Percentiles rank a stretch among this genome's conserved stretches.
Conservation (phyloP, 2,888 invertebrate genomes). For the Stenichneumon culpator region DNA sequence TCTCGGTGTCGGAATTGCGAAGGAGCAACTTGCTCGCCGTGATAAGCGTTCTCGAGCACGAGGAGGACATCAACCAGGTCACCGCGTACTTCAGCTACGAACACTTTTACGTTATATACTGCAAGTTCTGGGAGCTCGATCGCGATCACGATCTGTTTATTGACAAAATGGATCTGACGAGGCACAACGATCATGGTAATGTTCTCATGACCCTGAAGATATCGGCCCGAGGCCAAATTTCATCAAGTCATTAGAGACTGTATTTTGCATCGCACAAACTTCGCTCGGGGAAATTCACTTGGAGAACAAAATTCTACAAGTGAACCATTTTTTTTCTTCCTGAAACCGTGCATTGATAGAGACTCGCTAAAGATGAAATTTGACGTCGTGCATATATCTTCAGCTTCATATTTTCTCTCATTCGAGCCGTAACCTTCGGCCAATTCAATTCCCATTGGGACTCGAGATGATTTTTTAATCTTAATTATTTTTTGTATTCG, state of each 20-base stretch:
- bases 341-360: too few relatives aligned
- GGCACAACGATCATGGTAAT: slow-evolving; percentile 98
- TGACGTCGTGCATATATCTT: too few relatives aligned
- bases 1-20: slow-evolving; percentile 95
- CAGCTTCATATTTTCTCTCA: background rate
- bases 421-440: background rate
- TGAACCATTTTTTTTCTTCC: too few relatives aligned
- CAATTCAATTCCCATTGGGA: background rate
- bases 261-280: too few relatives aligned
- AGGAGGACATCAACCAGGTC: slow-evolving; percentile 98
- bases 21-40: slow-evolving; percentile 95
- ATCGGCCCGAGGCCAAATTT: too few relatives aligned
- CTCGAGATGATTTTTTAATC: background rate
- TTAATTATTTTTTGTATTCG: background rate
- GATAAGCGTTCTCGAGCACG: slow-evolving; percentile 93
- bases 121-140: slow-evolving; percentile 99
- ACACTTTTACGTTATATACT: slow-evolving; percentile 99
- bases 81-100: slow-evolving; percentile 98
- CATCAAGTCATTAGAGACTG: too few relatives aligned
- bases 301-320: too few relatives aligned
- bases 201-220: background rate
- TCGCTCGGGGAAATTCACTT: too few relatives aligned
- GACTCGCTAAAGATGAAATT: too few relatives aligned
- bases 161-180: slow-evolving; percentile 96
- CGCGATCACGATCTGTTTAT: slow-evolving; percentile 99